Percentiles rank a stretch among this genome's conserved stretches.
Conservation (phyloP, 2,113 vertebrate species). For the Podiceps cristatus region DNA sequence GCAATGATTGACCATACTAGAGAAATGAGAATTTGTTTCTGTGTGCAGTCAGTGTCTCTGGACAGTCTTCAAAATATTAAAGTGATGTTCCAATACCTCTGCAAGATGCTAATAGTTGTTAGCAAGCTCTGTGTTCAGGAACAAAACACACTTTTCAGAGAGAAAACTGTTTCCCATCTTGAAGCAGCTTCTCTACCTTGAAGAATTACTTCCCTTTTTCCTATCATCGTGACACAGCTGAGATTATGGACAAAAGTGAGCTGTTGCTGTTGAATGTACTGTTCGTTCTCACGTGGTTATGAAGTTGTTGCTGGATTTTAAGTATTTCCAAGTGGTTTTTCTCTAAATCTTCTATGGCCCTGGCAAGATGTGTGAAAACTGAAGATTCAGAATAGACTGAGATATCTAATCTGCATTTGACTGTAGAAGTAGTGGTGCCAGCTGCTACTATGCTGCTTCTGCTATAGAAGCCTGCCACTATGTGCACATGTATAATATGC, state of each 20-base stretch:
- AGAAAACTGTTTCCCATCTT: background rate
- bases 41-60: background rate
- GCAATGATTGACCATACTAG: background rate
- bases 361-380: background rate
- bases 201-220: background rate
- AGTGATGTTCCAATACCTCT: background rate
- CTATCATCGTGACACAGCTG: background rate
- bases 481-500: accelerated
- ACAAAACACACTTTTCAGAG: background rate
- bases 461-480: background rate
- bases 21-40: background rate
- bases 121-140: background rate
- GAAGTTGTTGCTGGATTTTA: background rate
- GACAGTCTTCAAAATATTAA: background rate
- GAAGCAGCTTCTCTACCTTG: background rate
- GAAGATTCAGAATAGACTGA: background rate
- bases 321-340: background rate
- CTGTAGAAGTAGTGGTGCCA: constrained; percentile 10
- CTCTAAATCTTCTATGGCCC: background rate
- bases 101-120: background rate
- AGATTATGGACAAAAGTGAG: background rate
- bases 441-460: background rate
- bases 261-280: background rate
- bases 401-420: background rate
- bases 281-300: background rate